Evolutionary conservation across 1,140 invertebrate genomes (phyloP).

Genomic region (Orchesella cincta): DNA sequence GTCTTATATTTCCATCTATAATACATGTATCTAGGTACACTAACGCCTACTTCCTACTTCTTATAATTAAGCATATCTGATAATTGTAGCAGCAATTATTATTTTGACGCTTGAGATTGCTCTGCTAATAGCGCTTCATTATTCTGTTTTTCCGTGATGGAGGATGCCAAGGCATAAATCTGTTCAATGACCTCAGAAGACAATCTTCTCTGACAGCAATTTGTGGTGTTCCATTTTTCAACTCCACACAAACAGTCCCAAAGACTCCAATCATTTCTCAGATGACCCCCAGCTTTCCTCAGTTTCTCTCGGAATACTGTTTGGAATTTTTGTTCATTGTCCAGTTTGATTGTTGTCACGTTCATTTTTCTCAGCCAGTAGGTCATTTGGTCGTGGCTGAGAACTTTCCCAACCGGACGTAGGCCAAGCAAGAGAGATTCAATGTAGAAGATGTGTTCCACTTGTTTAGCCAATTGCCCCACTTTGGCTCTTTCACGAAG

Average conservation of each 20-base stretch:
- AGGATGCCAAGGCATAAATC: slow-evolving; percentile 10
- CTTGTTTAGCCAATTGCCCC: slow-evolving; percentile 14
- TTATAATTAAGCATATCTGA: no score
- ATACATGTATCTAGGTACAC: no score
- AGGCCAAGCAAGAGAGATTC: slow-evolving; percentile 6
- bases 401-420: slow-evolving; percentile 1
- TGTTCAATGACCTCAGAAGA: slow-evolving; percentile 15
- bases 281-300: background rate
- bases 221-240: background rate
- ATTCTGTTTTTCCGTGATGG: slow-evolving; percentile 9
- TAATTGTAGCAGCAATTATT: no score
- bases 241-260: background rate
- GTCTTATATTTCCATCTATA: no score
- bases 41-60: no score
- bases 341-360: slow-evolving; percentile 11
- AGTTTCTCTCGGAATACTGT: slow-evolving; percentile 8
- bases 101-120: slow-evolving; percentile 15
- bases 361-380: slow-evolving; percentile 6
- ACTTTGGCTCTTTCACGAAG: slow-evolving; percentile 26
- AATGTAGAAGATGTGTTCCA: slow-evolving; percentile 29
- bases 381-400: background rate
- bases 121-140: background rate
- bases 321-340: background rate
- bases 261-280: background rate
- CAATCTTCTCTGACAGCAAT: background rate